phyloP scores from a whole-genome alignment of 2,888 invertebrate species.

The Limulus polyphemus region DNA sequence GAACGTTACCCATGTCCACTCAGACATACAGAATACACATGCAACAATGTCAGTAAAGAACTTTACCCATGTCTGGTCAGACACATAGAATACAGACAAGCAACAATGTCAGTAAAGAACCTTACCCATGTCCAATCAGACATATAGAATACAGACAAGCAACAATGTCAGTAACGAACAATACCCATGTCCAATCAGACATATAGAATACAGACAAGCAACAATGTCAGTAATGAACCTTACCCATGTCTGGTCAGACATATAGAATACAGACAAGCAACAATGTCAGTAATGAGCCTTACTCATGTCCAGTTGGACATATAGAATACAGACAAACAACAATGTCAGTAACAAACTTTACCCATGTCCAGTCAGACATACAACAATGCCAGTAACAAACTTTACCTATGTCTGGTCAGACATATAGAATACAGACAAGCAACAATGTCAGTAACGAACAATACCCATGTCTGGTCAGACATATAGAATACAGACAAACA shows the following conservation, averaged over 20 bases:
- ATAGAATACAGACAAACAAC: no score
- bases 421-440: constrained; percentile 97
- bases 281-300: no score
- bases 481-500: background rate
- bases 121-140: no score
- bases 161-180: constrained; percentile 28
- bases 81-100: constrained; percentile 96
- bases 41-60: no score
- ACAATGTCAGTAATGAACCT: no score
- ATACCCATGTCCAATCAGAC: constrained; percentile 84
- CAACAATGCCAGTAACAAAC: no score
- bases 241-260: no score
- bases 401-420: constrained; percentile 52
- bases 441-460: constrained; percentile 42
- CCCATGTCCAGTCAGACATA: constrained; percentile 71
- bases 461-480: no score
- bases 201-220: constrained; percentile 95
- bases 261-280: constrained; percentile 96
- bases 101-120: constrained; percentile 78
- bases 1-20: no score
- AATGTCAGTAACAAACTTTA: constrained; percentile 38
- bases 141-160: no score
- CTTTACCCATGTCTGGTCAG: constrained; percentile 80
- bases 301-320: no score
- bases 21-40: no score